Evolutionary conservation across 2,888 invertebrate species (phyloP).

Genomic region (Cheilosia urbana): DNA sequence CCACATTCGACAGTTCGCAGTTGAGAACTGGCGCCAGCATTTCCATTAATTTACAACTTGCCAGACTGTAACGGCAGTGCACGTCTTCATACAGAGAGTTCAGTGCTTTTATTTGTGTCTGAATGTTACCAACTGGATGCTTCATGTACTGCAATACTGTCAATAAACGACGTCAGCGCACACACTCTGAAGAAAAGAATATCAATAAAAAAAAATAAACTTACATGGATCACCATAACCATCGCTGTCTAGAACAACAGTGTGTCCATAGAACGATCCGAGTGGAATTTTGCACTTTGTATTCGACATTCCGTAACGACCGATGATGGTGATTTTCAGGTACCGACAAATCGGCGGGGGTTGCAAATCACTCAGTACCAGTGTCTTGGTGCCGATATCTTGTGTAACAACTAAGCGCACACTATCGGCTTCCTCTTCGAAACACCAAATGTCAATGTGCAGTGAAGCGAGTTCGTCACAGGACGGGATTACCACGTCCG

Average conservation of each 20-base stretch:
- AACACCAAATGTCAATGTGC: slow-evolving; percentile 95
- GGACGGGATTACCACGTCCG: slow-evolving; percentile 92
- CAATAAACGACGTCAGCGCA: not conserved
- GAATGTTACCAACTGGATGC: slow-evolving; percentile 79
- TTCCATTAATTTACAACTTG: slow-evolving; percentile 92
- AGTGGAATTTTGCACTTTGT: slow-evolving; percentile 95
- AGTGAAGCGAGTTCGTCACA: slow-evolving; percentile 93
- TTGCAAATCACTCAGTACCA: slow-evolving; percentile 94
- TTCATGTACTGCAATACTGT: slow-evolving; percentile 80
- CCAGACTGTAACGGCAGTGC: slow-evolving; percentile 91
- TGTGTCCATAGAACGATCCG: slow-evolving; percentile 97
- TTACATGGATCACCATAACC: slow-evolving; percentile 81
- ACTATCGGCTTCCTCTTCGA: slow-evolving; percentile 93
- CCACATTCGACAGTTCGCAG: slow-evolving; percentile 91
- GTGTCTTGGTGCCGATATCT: slow-evolving; percentile 93
- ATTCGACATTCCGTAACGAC: slow-evolving; percentile 95
- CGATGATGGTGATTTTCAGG: slow-evolving; percentile 96
- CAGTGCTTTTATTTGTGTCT: slow-evolving; percentile 87
- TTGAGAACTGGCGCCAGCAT: slow-evolving; percentile 91
- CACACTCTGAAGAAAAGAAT: not conserved
- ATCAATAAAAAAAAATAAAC: not conserved
- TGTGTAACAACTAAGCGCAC: slow-evolving; percentile 92
- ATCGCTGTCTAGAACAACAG: slow-evolving; percentile 89
- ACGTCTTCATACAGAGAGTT: slow-evolving; percentile 91
- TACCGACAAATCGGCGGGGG: slow-evolving; percentile 95